Percentiles rank a stretch among this genome's conserved stretches.
phyloP scores from a whole-genome alignment of 2,797 vertebrate species.

The Scolopax bukidnonensis region DNA sequence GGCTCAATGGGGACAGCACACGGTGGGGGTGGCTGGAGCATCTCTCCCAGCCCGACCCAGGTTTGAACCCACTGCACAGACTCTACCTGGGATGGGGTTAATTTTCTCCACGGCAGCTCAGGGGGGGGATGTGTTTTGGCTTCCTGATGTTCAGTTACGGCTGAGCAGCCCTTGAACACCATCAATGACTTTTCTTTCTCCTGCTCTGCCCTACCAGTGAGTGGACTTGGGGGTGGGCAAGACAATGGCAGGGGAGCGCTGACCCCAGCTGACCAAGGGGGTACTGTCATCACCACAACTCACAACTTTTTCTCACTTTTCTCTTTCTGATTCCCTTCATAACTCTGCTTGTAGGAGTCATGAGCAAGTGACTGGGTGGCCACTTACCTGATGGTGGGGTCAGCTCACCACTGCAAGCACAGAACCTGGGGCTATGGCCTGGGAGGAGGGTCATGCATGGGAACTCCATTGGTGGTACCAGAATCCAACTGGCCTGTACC shows the following conservation, averaged over 20 bases:
- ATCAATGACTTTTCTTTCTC: fast-evolving
- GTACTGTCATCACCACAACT: no score
- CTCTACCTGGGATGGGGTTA: background rate
- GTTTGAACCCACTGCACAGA: fast-evolving
- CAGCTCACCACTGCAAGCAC: background rate
- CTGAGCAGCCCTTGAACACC: background rate
- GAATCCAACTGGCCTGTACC: background rate
- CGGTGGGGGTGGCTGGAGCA: background rate
- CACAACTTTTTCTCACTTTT: background rate
- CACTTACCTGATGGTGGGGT: fast-evolving
- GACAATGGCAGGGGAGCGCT: background rate
- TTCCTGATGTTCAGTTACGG: no score
- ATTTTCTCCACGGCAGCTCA: background rate
- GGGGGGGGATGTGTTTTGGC: background rate
- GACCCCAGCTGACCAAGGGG: no score
- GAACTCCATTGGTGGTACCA: background rate
- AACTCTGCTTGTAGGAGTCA: fast-evolving
- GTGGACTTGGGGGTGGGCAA: background rate
- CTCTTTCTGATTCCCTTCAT: background rate
- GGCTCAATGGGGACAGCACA: fast-evolving
- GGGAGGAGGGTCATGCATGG: fast-evolving
- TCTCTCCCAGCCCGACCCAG: background rate
- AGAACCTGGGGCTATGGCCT: background rate
- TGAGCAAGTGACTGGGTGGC: background rate
- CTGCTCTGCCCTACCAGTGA: background rate